Percentiles rank a stretch among this genome's conserved stretches.
These are phyloP conservation scores for Petrocephalus microphthalmus DNA, from an alignment of 2,113 vertebrate species.

Conservation along the genomic window DNA sequence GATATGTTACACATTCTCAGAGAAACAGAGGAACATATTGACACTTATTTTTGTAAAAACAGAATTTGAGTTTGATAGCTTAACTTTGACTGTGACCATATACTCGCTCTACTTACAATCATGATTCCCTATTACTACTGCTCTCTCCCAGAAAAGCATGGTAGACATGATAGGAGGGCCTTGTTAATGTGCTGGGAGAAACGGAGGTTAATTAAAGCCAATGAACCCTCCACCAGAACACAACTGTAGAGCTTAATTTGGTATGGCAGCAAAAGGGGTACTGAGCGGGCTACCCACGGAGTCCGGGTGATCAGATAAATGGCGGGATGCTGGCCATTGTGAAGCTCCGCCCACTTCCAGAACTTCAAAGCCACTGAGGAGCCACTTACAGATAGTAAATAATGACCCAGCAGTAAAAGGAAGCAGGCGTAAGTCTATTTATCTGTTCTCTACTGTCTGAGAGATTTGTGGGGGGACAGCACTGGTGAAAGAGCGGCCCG, in stretches of 20 bases:
- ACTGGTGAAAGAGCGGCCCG: neutral
- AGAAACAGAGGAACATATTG: neutral
- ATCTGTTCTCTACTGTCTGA: neutral
- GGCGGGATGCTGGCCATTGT: neutral
- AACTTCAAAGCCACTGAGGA: too few relatives aligned
- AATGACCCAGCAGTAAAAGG: neutral
- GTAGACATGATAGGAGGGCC: neutral
- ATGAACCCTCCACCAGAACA: neutral
- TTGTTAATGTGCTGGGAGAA: neutral
- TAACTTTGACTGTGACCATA: neutral
- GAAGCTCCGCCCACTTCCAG: neutral
- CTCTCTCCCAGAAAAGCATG: neutral
- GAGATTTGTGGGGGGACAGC: neutral
- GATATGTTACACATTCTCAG: neutral
- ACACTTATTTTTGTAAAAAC: neutral
- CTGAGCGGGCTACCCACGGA: neutral
- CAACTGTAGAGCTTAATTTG: neutral
- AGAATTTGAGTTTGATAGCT: neutral
- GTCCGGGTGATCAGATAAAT: neutral
- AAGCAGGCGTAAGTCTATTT: neutral
- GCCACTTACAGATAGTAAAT: neutral
- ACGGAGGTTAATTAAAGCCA: neutral
- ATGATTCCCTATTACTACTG: neutral
- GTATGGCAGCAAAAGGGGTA: neutral
- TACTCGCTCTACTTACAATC: neutral